Evolutionary conservation across 2,888 invertebrate species (phyloP).

Genomic region (Coecobrya sp.): DNA sequence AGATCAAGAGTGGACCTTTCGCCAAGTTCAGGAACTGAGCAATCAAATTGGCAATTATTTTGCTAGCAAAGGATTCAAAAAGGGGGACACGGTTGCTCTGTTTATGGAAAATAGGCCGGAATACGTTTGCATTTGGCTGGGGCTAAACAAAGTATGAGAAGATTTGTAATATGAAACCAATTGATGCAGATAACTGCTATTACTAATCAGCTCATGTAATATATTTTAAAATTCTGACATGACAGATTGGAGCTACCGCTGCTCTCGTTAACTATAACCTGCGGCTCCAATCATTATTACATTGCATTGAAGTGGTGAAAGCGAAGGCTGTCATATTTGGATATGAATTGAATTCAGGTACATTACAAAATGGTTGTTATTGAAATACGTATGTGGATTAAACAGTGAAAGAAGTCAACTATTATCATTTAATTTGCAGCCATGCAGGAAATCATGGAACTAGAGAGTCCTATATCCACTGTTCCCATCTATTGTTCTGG

Average conservation of each 20-base stretch:
- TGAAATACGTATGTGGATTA: neutral
- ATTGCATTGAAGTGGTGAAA: conserved; percentile 95
- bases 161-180: neutral
- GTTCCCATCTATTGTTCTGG: conserved; percentile 82
- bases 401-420: too few species aligned
- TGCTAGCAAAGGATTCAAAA: conserved; percentile 93
- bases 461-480: conserved; percentile 71
- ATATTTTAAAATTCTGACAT: neutral
- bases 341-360: conserved; percentile 91
- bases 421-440: conserved; percentile 76
- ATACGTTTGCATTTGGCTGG: conserved; percentile 97
- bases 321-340: conserved; percentile 95
- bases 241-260: conserved; percentile 92
- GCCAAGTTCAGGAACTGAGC: conserved; percentile 94
- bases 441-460: conserved; percentile 77
- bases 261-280: conserved; percentile 98
- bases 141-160: conserved; percentile 90
- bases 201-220: neutral
- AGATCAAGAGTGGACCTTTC: conserved; percentile 94
- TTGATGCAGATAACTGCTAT: too few species aligned
- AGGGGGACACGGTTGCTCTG: conserved; percentile 96
- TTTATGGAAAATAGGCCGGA: conserved; percentile 97
- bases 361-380: neutral
- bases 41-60: conserved; percentile 94
- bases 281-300: conserved; percentile 93